A percentile compares a stretch with the other conserved stretches of the same genome.
Conservation (phyloP, 1,140 invertebrate species). For the Meloidogyne floridensis region DNA sequence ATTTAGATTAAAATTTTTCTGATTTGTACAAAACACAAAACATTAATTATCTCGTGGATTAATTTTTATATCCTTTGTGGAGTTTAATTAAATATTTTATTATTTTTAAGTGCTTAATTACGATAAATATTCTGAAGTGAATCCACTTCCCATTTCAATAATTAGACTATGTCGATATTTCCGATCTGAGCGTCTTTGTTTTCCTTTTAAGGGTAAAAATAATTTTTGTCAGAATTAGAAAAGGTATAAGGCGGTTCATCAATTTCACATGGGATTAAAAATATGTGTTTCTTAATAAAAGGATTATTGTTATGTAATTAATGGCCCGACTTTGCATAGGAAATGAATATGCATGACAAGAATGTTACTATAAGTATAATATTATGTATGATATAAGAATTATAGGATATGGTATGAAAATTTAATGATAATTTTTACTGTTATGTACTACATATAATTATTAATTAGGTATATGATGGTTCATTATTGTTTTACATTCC, state of each 20-base stretch:
- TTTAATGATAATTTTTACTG: no score
- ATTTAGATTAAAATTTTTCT: not conserved
- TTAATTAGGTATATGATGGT: no score
- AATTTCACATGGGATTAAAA: not conserved
- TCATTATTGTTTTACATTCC: no score
- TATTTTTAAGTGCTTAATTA: not conserved
- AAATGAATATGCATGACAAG: not conserved
- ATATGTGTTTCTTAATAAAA: not conserved
- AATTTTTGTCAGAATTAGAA: not conserved
- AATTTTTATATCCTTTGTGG: not conserved
- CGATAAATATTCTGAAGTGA: not conserved
- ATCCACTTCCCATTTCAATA: not conserved
- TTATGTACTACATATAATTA: no score
- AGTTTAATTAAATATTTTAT: not conserved
- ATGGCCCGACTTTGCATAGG: not conserved
- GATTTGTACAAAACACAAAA: not conserved
- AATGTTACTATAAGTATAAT: no score
- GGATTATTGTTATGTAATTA: constrained; percentile 1
- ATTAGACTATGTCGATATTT: not conserved
- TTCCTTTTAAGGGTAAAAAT: not conserved
- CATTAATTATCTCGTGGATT: not conserved
- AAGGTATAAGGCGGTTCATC: not conserved
- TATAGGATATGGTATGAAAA: no score
- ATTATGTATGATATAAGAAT: no score
- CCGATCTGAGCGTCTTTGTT: not conserved